A percentile compares a stretch with the other conserved stretches of the same genome.
Conservation (phyloP, 1,140 invertebrate species). For the Aphelenchoides besseyi region DNA sequence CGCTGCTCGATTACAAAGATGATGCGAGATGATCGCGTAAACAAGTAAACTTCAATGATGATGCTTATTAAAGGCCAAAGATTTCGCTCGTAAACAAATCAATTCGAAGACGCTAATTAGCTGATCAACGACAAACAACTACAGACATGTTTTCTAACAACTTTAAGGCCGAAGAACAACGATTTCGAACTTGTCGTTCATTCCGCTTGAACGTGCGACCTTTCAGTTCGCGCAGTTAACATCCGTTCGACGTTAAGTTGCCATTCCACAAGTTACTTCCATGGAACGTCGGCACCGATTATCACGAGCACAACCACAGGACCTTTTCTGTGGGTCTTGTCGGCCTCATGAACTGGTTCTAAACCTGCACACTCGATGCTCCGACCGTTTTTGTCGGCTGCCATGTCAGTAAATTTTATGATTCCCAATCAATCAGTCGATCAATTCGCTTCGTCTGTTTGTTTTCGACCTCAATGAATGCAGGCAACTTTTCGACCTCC, state of each 20-base stretch:
- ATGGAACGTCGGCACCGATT: not conserved
- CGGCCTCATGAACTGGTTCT: not conserved
- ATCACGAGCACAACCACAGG: not conserved
- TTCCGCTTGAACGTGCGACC: conserved; percentile 2
- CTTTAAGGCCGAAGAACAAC: not conserved
- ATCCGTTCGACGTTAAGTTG: not conserved
- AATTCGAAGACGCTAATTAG: not conserved
- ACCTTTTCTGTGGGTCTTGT: not conserved
- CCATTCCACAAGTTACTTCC: not conserved
- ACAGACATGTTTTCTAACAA: no score
- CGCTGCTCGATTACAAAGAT: not conserved
- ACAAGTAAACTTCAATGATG: not conserved
- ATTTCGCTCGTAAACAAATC: not conserved
- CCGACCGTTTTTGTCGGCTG: not conserved
- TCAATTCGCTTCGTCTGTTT: not conserved
- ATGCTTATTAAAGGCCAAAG: not conserved
- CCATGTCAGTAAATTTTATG: not conserved
- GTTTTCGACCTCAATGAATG: not conserved
- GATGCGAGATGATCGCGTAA: not conserved
- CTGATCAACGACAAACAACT: not conserved
- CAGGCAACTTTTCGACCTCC: not conserved
- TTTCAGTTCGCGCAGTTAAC: not conserved
- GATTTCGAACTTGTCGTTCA: not conserved
- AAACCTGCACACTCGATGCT: not conserved
- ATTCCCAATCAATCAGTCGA: conserved; percentile 5